Evolutionary conservation across 2,797 vertebrate species (phyloP).

Genomic region (Hydrocynus forskahlii): DNA sequence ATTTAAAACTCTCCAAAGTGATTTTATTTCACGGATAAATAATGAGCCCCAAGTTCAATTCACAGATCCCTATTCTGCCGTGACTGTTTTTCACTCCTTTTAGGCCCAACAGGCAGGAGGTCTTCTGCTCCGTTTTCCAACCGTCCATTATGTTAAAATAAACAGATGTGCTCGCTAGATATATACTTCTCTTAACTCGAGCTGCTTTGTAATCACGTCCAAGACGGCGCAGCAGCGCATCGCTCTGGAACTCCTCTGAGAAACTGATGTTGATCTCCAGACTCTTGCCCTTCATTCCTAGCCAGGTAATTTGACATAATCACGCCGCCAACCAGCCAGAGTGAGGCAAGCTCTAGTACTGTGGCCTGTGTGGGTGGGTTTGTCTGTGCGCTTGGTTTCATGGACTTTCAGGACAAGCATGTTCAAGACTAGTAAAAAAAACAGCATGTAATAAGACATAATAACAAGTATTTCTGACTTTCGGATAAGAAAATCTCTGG

Average conservation of each 20-base stretch:
- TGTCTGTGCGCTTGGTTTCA: not conserved
- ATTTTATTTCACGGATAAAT: conserved; percentile 26
- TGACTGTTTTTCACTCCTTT: conserved; percentile 13
- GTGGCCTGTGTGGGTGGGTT: not conserved
- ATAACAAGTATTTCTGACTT: too few species aligned
- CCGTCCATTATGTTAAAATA: conserved; percentile 16
- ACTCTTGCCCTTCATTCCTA: conserved; percentile 35
- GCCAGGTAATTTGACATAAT: conserved; percentile 46
- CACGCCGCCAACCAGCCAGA: conserved; percentile 26
- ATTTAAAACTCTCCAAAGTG: conserved; percentile 35
- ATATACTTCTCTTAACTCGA: conserved; percentile 2
- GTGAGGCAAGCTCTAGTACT: conserved; percentile 11
- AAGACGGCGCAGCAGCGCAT: not conserved
- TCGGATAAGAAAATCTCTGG: too few species aligned
- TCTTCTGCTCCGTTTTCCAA: not conserved
- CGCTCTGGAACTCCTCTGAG: conserved; percentile 16
- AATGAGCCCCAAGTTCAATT: not conserved
- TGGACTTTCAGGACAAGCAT: not conserved
- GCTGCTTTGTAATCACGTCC: conserved; percentile 32
- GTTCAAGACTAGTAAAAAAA: not conserved
- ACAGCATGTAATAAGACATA: not conserved
- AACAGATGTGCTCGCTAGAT: conserved; percentile 21
- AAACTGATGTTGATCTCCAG: conserved; percentile 29
- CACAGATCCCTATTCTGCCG: not conserved
- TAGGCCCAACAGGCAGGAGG: not conserved